These are phyloP conservation scores for Panurus biarmicus DNA, from an alignment of 2,113 vertebrate species.

Conservation along the genomic window DNA sequence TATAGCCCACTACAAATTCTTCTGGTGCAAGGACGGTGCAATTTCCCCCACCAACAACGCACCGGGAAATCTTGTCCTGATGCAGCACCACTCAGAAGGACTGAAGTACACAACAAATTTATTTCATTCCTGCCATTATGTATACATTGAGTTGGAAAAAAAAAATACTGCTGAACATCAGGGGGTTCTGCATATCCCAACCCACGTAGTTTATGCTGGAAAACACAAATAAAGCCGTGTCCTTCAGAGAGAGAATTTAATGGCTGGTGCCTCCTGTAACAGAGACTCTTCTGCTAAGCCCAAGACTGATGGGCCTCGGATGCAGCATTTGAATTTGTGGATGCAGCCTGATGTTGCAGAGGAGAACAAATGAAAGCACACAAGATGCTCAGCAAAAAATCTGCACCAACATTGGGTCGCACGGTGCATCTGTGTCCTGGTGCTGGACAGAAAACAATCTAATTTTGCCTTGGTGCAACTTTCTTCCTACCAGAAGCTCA, in stretches of 20 bases:
- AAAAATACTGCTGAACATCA: not conserved
- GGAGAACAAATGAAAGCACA: not conserved
- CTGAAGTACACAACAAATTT: not conserved
- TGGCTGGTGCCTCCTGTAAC: not conserved
- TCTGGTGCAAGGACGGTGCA: not conserved
- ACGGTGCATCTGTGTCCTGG: not conserved
- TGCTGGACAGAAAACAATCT: not conserved
- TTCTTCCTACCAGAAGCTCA: conserved; percentile 3
- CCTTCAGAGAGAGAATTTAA: not conserved
- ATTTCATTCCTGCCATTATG: not conserved
- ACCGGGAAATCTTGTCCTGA: not conserved
- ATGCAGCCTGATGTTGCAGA: not conserved
- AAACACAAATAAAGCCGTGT: not conserved
- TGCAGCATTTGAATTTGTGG: not conserved
- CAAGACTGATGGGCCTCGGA: not conserved
- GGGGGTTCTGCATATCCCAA: not conserved
- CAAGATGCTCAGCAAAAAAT: not conserved
- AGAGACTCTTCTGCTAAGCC: not conserved
- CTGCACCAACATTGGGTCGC: not conserved
- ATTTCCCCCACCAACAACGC: not conserved
- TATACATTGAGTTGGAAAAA: not conserved
- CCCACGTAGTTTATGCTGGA: not conserved
- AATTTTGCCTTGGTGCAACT: conserved; percentile 1
- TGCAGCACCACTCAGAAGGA: not conserved
- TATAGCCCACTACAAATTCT: not conserved